phyloP scores from a whole-genome alignment of 1,140 invertebrate genomes.

The Pteromalus puparum region DNA sequence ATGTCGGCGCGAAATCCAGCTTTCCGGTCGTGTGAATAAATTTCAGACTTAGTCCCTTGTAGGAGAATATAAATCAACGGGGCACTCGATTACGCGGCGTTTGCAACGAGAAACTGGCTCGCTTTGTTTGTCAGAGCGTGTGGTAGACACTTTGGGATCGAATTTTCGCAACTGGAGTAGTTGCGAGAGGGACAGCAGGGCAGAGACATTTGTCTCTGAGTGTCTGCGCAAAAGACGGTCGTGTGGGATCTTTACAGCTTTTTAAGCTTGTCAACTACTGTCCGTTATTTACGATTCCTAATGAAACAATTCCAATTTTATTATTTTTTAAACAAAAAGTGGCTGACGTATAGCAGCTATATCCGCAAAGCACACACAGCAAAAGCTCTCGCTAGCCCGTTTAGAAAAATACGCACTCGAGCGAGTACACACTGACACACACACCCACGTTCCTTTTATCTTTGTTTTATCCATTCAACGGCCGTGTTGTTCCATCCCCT shows the following conservation, averaged over 20 bases:
- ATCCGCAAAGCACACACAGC: too few relatives aligned
- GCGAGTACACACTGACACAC: not conserved
- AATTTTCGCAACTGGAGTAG: not conserved
- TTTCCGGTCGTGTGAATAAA: not conserved
- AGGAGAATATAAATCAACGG: not conserved
- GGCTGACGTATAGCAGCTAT: not conserved
- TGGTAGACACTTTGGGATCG: not conserved
- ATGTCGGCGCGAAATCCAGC: too few relatives aligned
- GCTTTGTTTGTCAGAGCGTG: not conserved
- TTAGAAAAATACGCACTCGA: not conserved
- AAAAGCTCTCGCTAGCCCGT: not conserved
- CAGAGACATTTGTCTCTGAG: not conserved
- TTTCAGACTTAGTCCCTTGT: not conserved
- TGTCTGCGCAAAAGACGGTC: not conserved
- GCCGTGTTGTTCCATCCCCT: not conserved
- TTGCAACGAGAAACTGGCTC: not conserved
- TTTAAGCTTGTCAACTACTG: too few relatives aligned
- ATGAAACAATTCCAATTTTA: too few relatives aligned
- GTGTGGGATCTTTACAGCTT: too few relatives aligned
- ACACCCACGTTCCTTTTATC: not conserved
- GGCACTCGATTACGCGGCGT: slow-evolving; percentile 6
- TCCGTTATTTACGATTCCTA: too few relatives aligned
- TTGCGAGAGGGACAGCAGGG: too few relatives aligned
- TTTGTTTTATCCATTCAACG: not conserved
- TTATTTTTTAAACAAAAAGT: not conserved